Evolutionary conservation across 2,113 vertebrate species (phyloP).

Genomic region (Capreolus pygargus): DNA sequence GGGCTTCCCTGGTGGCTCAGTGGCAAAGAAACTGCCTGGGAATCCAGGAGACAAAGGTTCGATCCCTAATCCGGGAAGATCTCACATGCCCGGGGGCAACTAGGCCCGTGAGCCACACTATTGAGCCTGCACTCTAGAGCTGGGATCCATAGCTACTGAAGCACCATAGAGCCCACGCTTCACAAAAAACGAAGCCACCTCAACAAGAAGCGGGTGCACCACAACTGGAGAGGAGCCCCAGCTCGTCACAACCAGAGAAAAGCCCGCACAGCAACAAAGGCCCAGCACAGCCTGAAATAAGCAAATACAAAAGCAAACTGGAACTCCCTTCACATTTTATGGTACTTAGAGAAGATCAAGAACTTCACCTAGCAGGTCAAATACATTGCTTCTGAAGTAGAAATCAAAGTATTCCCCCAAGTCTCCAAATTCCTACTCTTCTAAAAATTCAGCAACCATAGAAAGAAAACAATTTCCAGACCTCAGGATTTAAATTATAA

Average conservation of each 20-base stretch:
- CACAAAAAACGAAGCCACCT: rapidly evolving
- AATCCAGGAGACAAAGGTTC: not conserved
- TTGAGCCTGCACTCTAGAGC: not conserved
- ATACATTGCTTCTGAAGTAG: constrained; percentile 20
- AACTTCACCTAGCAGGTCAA: constrained; percentile 28
- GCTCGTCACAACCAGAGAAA: not conserved
- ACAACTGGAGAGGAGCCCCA: not conserved
- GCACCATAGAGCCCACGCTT: not conserved
- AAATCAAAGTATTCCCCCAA: constrained; percentile 44
- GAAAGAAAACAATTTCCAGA: constrained; percentile 47
- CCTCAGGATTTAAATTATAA: constrained; percentile 41
- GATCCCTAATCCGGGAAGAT: not conserved
- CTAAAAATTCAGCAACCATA: constrained; percentile 45
- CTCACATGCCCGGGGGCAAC: not conserved
- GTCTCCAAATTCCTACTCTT: constrained; percentile 32
- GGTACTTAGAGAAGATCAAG: not conserved
- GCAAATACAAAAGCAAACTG: not conserved
- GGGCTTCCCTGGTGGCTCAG: not conserved
- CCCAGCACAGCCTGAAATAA: not conserved
- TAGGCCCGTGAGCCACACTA: not conserved
- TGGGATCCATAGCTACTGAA: not conserved
- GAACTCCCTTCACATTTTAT: not conserved
- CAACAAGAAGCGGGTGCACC: rapidly evolving
- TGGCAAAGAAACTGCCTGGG: not conserved
- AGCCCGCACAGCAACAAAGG: not conserved